Evolutionary conservation across 2,797 vertebrate genomes (phyloP).

Genomic region (Gymnodraco acuticeps): DNA sequence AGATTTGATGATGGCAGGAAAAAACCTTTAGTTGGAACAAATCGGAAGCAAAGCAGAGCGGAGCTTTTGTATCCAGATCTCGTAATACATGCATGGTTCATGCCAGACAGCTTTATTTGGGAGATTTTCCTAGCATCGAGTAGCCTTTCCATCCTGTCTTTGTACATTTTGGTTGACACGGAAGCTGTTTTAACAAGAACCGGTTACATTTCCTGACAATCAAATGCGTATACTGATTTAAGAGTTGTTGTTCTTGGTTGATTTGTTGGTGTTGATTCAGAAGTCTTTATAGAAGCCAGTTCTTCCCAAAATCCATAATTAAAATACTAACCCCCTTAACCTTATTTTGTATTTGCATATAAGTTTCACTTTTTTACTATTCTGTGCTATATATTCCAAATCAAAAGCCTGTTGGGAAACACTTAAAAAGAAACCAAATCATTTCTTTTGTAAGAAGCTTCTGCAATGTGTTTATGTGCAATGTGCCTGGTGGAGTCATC

Average conservation of each 20-base stretch:
- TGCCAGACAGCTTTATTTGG: neutral
- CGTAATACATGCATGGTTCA: no score
- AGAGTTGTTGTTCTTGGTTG: neutral
- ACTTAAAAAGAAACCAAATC: neutral
- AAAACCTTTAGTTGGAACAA: neutral
- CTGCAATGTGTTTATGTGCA: slow-evolving; percentile 21
- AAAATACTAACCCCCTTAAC: neutral
- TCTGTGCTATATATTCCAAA: neutral
- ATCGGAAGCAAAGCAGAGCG: no score
- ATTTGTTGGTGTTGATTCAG: neutral
- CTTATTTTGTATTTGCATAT: neutral
- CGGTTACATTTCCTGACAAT: neutral
- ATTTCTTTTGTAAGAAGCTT: slow-evolving; percentile 14
- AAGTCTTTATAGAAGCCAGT: no score
- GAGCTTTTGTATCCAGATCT: no score
- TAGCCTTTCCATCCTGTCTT: neutral
- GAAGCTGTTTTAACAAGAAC: neutral
- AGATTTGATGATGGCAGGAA: neutral
- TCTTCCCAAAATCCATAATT: neutral
- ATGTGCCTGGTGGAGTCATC: slow-evolving; percentile 25
- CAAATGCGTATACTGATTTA: neutral
- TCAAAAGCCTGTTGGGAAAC: slow-evolving; percentile 7
- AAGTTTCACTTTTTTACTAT: neutral
- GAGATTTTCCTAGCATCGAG: neutral
- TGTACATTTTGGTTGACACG: neutral